Base-by-base conservation (phyloP, 2,797 vertebrate species). In the Sternotherus odoratus region DNA sequence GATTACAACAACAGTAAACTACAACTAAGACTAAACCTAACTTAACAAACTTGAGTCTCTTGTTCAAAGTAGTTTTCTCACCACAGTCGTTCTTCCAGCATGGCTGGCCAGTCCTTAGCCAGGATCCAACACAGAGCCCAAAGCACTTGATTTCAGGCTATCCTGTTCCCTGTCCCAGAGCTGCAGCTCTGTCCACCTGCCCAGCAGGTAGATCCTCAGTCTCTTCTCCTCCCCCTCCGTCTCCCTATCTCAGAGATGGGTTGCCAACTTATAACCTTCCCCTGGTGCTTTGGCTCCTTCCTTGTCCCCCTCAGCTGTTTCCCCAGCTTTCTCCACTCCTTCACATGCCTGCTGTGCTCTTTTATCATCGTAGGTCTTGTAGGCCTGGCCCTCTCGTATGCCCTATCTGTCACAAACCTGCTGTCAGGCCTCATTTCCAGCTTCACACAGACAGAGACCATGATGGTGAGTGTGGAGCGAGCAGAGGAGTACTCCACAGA, bases 391-490 rank as follows among this genome's bases (percentile, higher is more conserved):
- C 97, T 99, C 57, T 99, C 99, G 15, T 99, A 99, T 0, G 98
- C 99, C 21, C 98, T 99, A 54, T 99, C 99, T 94, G 97, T 99
- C 97, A 99, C 99, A 1, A 92, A 95, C 79, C 98, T 99, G 90
- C 98, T 99, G 60, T 99, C 99, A 0, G 98, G 98, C 30, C 98
- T 99, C 92, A 99, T 99, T 94, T 98, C 98, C 97, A 99, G 96
- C 98, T 99, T 99, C 98, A 99, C 99, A 0, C 98, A 99, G 94
- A 99, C 99, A 0, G 99, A 99, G 97, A 98, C 99, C 97, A 99
- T 99, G 99, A 98, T 99, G 98, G 99, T 99, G 94, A 99, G 99
- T 3, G 98, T 99, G 77, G 99, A 99, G 94, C 98, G 99, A 8
- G 98, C 99, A 0, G 99, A 99, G 95, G 99, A 99, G 48, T 99